A percentile compares a stretch with the other conserved stretches of the same genome.
Conservation (phyloP, 2,888 invertebrate genomes). For the Chrysodeixis includens region DNA sequence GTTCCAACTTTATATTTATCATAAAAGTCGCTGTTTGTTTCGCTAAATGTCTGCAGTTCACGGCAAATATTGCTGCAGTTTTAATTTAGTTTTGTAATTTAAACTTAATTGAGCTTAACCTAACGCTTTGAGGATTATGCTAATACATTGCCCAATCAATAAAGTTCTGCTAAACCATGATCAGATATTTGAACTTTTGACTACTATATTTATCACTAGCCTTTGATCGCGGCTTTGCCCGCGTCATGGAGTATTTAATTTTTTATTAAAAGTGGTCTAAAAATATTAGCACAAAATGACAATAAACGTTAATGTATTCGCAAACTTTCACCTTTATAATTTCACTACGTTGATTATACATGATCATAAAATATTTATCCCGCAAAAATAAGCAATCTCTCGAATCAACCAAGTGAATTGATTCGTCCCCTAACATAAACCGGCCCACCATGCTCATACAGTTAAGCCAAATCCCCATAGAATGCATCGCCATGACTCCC, state of each 20-base stretch:
- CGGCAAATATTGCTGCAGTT: constrained; percentile 10
- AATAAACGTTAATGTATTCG: too few species aligned
- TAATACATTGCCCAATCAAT: background rate
- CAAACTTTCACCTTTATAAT: too few species aligned
- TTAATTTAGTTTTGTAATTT: constrained; percentile 9
- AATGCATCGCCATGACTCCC: constrained; percentile 64
- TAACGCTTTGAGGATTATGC: background rate
- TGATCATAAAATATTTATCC: constrained; percentile 30
- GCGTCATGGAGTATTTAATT: too few species aligned
- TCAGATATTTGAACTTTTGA: too few species aligned
- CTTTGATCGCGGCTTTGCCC: too few species aligned
- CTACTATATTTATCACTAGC: too few species aligned
- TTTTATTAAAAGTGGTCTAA: too few species aligned
- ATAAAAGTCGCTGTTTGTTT: constrained; percentile 22
- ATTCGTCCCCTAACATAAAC: constrained; percentile 54
- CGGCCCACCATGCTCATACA: constrained; percentile 42
- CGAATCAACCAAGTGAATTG: constrained; percentile 43
- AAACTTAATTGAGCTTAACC: background rate
- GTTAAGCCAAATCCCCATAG: constrained; percentile 67
- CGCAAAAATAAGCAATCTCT: constrained; percentile 19
- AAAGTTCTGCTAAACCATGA: too few species aligned
- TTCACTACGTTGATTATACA: constrained; percentile 21
- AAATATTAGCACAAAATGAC: too few species aligned
- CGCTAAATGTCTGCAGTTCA: constrained; percentile 13
- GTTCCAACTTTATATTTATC: constrained; percentile 26